Conservation (phyloP, 2,888 invertebrate genomes). For the Caenorhabditis sinica region DNA sequence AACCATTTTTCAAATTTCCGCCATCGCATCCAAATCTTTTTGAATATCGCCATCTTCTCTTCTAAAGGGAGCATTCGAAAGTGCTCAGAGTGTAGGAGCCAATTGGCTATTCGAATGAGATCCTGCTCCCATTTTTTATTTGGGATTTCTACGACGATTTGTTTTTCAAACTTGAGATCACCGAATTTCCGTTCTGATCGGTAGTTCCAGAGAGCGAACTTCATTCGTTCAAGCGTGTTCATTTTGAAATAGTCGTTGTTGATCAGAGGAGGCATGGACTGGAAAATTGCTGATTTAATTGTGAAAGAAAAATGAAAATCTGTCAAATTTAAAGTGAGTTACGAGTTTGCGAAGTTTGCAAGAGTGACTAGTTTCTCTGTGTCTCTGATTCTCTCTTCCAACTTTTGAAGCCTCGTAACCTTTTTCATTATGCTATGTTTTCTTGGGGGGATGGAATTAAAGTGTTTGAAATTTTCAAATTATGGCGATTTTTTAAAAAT, state of each 20-base stretch:
- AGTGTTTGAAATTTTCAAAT: no score
- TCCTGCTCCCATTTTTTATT: conserved; percentile 62
- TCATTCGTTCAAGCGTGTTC: conserved; percentile 55
- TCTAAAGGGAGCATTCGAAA: conserved; percentile 60
- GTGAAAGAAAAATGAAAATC: background rate
- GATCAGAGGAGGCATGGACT: conserved; percentile 54
- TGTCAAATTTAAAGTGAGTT: background rate
- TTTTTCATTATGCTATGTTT: background rate
- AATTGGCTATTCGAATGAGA: conserved; percentile 63
- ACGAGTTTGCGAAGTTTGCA: background rate
- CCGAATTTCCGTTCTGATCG: conserved; percentile 59
- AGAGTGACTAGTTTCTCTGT: background rate
- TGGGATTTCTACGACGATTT: conserved; percentile 51
- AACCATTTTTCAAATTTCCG: conserved; percentile 63
- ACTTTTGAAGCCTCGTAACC: background rate
- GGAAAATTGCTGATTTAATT: background rate
- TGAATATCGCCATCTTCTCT: conserved; percentile 66
- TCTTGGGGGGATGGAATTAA: no score
- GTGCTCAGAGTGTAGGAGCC: conserved; percentile 64
- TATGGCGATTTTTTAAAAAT: no score
- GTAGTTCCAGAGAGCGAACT: conserved; percentile 63
- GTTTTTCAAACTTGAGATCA: conserved; percentile 61
- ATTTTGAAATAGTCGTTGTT: conserved; percentile 52
- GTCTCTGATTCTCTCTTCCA: background rate
- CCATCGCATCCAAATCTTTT: conserved; percentile 60